These are phyloP conservation scores for Meloidogyne chitwoodi DNA, from an alignment of 1,140 invertebrate species.

Conservation along the genomic window DNA sequence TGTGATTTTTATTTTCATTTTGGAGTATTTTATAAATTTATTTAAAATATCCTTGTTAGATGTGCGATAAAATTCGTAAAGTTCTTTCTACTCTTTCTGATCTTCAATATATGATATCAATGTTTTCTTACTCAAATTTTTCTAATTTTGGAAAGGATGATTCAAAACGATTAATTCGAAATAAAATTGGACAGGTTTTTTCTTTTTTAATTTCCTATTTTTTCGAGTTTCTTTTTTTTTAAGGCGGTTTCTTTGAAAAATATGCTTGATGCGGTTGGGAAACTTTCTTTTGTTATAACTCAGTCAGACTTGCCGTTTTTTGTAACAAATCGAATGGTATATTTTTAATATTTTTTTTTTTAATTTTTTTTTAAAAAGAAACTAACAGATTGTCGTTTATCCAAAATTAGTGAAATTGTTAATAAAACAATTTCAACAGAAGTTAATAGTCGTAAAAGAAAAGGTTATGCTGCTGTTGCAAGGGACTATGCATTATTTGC, in stretches of 20 bases:
- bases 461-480: slow-evolving; percentile 10
- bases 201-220: neutral
- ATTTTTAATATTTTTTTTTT: neutral
- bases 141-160: slow-evolving; percentile 15
- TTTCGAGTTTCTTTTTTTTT: neutral
- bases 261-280: neutral
- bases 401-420: slow-evolving; percentile 26
- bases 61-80: slow-evolving; percentile 30
- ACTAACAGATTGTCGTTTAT: slow-evolving; percentile 26
- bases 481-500: slow-evolving; percentile 37
- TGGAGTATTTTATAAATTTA: no score
- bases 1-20: neutral
- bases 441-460: slow-evolving; percentile 20
- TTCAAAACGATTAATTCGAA: slow-evolving; percentile 28
- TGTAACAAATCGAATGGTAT: slow-evolving; percentile 22
- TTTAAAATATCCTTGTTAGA: no score
- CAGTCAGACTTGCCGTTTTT: slow-evolving; percentile 22
- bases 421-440: slow-evolving; percentile 30
- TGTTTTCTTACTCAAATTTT: slow-evolving; percentile 29
- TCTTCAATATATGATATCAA: slow-evolving; percentile 38
- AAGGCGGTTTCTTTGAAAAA: slow-evolving; percentile 29
- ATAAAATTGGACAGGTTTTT: slow-evolving; percentile 36
- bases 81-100: slow-evolving; percentile 30
- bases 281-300: slow-evolving; percentile 8
- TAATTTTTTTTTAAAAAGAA: slow-evolving; percentile 16